These are phyloP conservation scores for Phthorimaea operculella DNA, from an alignment of 1,140 invertebrate genomes.

Conservation along the genomic window DNA sequence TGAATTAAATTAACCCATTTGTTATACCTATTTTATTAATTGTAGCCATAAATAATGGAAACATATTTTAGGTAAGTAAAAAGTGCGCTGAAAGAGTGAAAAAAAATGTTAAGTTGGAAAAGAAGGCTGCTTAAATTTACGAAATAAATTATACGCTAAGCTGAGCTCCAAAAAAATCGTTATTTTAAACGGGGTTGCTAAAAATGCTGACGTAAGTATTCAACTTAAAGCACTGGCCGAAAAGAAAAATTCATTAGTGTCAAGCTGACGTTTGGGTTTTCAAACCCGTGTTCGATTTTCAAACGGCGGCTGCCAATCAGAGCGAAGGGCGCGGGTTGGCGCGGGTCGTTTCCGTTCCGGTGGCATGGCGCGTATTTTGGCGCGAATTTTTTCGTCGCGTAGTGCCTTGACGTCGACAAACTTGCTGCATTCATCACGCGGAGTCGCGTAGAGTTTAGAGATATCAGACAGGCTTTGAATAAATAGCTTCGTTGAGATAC, in stretches of 20 bases:
- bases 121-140: too few species aligned
- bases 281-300: constrained; percentile 20
- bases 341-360: constrained; percentile 8
- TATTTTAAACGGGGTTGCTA: too few species aligned
- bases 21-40: too few species aligned
- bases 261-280: constrained; percentile 16
- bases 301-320: constrained; percentile 40
- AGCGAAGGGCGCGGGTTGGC: constrained; percentile 33
- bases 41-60: too few species aligned
- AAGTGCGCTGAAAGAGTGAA: too few species aligned
- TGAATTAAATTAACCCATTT: too few species aligned
- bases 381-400: constrained; percentile 37
- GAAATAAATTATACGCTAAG: too few species aligned
- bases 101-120: too few species aligned
- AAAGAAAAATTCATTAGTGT: constrained; percentile 1
- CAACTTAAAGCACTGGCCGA: background rate
- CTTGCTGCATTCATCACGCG: constrained; percentile 50
- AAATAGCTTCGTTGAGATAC: too few species aligned
- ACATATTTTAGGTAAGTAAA: too few species aligned
- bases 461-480: constrained; percentile 9
- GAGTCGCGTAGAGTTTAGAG: constrained; percentile 16
- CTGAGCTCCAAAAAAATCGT: too few species aligned
- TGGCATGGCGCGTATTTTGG: constrained; percentile 7
- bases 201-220: too few species aligned
- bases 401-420: constrained; percentile 48